phyloP scores from a whole-genome alignment of 2,888 invertebrate genomes.

The Agrotis clavis region DNA sequence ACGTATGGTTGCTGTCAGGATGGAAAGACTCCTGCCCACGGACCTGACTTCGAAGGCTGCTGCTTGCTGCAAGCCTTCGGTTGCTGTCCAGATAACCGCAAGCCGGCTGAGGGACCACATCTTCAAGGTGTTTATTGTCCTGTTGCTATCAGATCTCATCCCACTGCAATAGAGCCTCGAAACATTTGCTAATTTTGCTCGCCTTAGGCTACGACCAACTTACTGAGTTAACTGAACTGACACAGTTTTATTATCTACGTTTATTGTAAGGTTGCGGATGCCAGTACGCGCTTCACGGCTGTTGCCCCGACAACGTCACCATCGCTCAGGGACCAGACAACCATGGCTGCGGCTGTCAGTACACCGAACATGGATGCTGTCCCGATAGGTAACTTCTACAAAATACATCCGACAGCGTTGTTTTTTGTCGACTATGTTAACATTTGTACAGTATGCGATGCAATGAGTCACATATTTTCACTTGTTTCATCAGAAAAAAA shows the following conservation, averaged over 20 bases:
- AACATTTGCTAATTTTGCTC: not conserved
- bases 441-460: not conserved
- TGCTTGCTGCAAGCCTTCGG: slow-evolving; percentile 94
- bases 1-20: slow-evolving; percentile 97
- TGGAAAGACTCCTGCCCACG: slow-evolving; percentile 95
- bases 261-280: slow-evolving; percentile 93
- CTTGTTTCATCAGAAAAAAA: too few relatives aligned
- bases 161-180: not conserved
- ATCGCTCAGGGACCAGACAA: slow-evolving; percentile 95
- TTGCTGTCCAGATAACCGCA: slow-evolving; percentile 97
- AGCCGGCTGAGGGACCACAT: slow-evolving; percentile 95
- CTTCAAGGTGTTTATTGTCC: slow-evolving; percentile 89
- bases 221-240: too few relatives aligned
- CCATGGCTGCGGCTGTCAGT: slow-evolving; percentile 96
- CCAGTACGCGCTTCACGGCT: slow-evolving; percentile 94
- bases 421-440: not conserved
- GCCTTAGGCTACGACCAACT: too few relatives aligned
- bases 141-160: too few relatives aligned
- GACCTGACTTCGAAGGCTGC: slow-evolving; percentile 95
- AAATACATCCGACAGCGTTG: not conserved
- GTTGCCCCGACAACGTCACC: slow-evolving; percentile 96
- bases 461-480: not conserved
- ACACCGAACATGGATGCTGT: slow-evolving; percentile 95
- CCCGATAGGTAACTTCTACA: slow-evolving; percentile 92
- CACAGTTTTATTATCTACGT: not conserved